Base-by-base conservation (phyloP, 2,888 invertebrate species). In the Hypolimnas misippus region DNA sequence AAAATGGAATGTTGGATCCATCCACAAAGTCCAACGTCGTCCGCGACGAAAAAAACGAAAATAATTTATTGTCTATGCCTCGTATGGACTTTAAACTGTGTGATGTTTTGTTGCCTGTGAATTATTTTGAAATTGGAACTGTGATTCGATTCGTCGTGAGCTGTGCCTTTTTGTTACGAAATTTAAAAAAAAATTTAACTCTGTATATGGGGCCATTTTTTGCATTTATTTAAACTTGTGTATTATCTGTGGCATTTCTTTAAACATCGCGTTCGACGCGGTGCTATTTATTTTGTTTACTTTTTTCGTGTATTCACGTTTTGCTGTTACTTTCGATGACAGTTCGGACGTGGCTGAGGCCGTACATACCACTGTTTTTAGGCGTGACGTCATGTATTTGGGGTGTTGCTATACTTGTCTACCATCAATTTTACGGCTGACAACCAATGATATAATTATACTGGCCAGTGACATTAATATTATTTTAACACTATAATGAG, bases 311-410 rank as follows among this genome's bases (percentile, higher is more conserved):
- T 70, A 73, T 72, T 77, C 78, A 82, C 82, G 76, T 84, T 86
- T 85, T 86, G 82, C 77, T 84, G 72, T 70, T 62, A 49, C 60
- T 66, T 71, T 63, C 68, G 68, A 76, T 75, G 82, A 82, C 83
- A 94, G 94, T 93, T 93, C 92, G 93, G 74, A 79, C 76, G 65
- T 91, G 94, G 89, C 92, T 93, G 86, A 91, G 92, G 83, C 93
- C 93, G 79, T 94, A 94, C 78, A 87, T 96, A 93, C 96, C 97
- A 79, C 93, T 97, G 89, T 95, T 96, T 94, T 95, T 97, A 93
- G 97, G 97, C 89, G 95, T 97, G 86, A 96, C 97, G 83, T 96
- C 96, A 85, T 97, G 97, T 93, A 93, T 97, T 89, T 97, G 97
- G 96, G 97, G 97, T 86, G 88, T 92, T 46, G 91, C 91, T n/a